Evolutionary conservation across 1,140 invertebrate genomes (phyloP).

Genomic region (Calephelis nemesis): DNA sequence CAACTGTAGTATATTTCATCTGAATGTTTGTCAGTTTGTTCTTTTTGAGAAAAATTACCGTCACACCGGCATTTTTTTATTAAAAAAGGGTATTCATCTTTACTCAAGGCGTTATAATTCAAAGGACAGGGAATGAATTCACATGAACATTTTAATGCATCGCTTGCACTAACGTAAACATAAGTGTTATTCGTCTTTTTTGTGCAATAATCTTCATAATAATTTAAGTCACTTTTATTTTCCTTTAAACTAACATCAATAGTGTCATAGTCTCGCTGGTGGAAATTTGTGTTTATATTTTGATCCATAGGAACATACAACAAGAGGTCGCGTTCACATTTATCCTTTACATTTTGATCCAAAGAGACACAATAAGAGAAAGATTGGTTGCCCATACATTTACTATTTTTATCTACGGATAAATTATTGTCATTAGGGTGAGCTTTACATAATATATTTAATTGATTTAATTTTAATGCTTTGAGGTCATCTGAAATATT

Average conservation of each 20-base stretch:
- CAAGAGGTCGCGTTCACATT: too few species aligned
- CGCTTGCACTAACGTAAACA: too few species aligned
- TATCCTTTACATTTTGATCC: too few species aligned
- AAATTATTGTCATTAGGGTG: too few species aligned
- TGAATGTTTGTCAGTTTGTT: slow-evolving; percentile 27
- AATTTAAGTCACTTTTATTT: not conserved
- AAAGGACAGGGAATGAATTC: not conserved
- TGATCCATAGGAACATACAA: too few species aligned
- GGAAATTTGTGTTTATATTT: too few species aligned
- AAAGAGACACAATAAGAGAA: too few species aligned
- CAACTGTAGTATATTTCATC: slow-evolving; percentile 43
- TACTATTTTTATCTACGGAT: too few species aligned
- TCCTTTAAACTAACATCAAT: not conserved
- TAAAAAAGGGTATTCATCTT: slow-evolving; percentile 1
- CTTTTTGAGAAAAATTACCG: not conserved
- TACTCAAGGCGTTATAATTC: not conserved
- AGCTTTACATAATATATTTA: too few species aligned
- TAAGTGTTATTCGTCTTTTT: too few species aligned
- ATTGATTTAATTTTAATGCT: not conserved
- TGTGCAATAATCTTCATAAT: not conserved
- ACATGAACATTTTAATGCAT: too few species aligned
- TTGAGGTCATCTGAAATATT: slow-evolving; percentile 18
- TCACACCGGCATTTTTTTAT: not conserved
- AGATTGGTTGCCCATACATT: too few species aligned
- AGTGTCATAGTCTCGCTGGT: not conserved